Base-by-base conservation (phyloP, 2,888 invertebrate genomes). In the Laspeyria flexula region DNA sequence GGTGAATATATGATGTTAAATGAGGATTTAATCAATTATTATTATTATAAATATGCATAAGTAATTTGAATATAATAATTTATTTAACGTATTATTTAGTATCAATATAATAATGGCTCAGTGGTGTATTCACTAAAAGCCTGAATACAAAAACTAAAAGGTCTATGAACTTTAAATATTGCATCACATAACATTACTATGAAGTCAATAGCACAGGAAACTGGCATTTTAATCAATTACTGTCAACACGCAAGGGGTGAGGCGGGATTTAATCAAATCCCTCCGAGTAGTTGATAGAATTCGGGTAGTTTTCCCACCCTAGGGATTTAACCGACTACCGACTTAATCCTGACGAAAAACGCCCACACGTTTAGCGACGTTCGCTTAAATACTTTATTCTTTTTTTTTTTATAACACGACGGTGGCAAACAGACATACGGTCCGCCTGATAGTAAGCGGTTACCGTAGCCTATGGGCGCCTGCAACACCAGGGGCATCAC, bases 241-340 rank as follows among this genome's bases (percentile, higher is more conserved):
- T 85, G 88, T 85, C 90, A 87, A 86, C 89, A 86, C 83, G 83
- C 78, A 83, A 84, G 81, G 90, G 89, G 90, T 82, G 86, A 83
- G 79, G 50, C 57, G 57, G 79, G 81, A 83, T 90, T 90, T 87
- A 90, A 90, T 90, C 85, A 89, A 88, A 85, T 86, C 86, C 83
- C 85, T 74, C 75, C 70, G 77, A 76, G 78, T 79, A 82, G 80
- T 83, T 84, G 86, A 88, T 87, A 82, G 85, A 83, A 79, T 87
- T 85, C 78, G 79, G 85, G 79, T 81, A 83, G 81, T 86, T 85
- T 84, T 86, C 81, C 79, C 75, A 77, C 85, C 86, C 88, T 64
- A 55, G 57, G 84, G 83, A 86, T 82, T 72, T 70, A 71, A 61
- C 23, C 16, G 23, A 46, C 37, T 27, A 75, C 75, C 61, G 64